Conservation (phyloP, 2,888 invertebrate species). For the Lasioglossum leucozonium region DNA sequence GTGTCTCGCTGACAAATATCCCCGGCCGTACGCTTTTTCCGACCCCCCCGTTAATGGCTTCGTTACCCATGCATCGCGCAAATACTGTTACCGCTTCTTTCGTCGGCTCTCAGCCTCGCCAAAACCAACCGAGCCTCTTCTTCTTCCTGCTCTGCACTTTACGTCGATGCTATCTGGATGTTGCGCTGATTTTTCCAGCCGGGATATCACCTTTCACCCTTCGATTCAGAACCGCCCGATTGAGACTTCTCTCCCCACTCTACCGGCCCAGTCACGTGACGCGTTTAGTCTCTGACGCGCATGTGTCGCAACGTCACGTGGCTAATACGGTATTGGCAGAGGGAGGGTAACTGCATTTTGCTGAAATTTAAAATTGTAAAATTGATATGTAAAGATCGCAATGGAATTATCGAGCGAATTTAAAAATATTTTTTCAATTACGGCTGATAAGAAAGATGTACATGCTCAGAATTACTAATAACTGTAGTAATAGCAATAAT, state of each 20-base stretch:
- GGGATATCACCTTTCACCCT: not conserved
- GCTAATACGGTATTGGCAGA: too few species aligned
- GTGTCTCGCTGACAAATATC: conserved; percentile 44
- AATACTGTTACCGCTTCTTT: conserved; percentile 45
- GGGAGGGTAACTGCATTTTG: not conserved
- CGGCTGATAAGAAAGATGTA: too few species aligned
- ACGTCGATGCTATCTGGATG: not conserved
- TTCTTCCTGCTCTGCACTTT: not conserved
- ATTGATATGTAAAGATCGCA: too few species aligned
- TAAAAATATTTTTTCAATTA: too few species aligned
- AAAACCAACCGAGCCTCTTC: not conserved
- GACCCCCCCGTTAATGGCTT: conserved; percentile 36
- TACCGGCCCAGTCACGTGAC: too few species aligned
- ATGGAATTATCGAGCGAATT: too few species aligned
- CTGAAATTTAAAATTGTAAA: too few species aligned
- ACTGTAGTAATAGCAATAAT: not conserved
- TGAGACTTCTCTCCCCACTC: too few species aligned
- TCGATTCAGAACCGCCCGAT: not conserved
- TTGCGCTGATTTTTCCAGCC: not conserved
- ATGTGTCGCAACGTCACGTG: not conserved
- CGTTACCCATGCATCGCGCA: conserved; percentile 43
- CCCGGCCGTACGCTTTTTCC: conserved; percentile 31
- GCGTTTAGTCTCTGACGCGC: too few species aligned
- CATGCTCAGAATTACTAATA: not conserved
- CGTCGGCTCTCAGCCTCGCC: conserved; percentile 1